Base-by-base conservation (phyloP, 2,888 invertebrate species). In the Orthonevra nobilis region DNA sequence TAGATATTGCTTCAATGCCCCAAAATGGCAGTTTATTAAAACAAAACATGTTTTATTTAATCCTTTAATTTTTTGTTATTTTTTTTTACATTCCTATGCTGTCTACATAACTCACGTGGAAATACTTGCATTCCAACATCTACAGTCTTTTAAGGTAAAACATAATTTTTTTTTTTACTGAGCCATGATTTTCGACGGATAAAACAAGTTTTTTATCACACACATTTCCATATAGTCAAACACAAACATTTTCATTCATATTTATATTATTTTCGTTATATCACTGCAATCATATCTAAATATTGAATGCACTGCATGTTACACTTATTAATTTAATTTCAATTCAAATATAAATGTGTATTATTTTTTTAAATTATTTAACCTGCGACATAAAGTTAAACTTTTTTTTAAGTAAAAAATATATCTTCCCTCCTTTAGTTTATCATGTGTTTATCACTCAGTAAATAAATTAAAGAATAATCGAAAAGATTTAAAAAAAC, bases 91-190 rank as follows among this genome's bases (percentile, higher is more conserved):
- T 70, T 73, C 30, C 44, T 56, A 60, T 73, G 68, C 58, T 48
- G 52, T 69, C 68, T 42, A 73, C 54, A 61, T 61, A 64, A 56
- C 14, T 63, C 26, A 61, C 72, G 66, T 68, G 79, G 79, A 79
- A 56, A 79, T 38, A 60, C 48, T 48, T 56, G 79, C 61, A 79
- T 79, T 73, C 44, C 36, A 70, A 79, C 79, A 79, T 73, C 72
- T 73, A 61, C 72, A 79, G 79, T 79, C 79, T 50, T 79, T 79
- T 73, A 72, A 79, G 79, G 79, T 79, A 79, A 79, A 79, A 79
- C 79, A 79, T 50, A n/a, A n/a, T n/a, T n/a, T n/a, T n/a, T n/a
- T n/a, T n/a, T 54, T 30, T 60, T 54, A 42, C 46, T 28, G 19
- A 10, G 44, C 30, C 40, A 56, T 58, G 26, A 54, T 14, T 54